phyloP scores from a whole-genome alignment of 2,797 vertebrate species.

The Schizopygopsis malacanthus region DNA sequence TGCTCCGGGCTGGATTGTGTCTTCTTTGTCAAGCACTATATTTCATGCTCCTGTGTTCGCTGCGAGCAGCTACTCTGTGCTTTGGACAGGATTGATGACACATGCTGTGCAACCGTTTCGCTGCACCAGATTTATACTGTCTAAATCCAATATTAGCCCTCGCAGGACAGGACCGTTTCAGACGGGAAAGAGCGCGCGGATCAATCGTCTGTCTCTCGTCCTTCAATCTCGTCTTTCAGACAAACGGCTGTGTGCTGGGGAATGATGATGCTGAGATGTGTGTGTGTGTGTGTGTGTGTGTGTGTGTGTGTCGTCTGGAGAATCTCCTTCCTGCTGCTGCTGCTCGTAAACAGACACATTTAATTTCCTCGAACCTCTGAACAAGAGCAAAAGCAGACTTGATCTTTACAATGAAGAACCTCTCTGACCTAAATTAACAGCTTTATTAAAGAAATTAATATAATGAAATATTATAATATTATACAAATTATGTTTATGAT shows the following conservation, averaged over 20 bases:
- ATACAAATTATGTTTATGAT: too few relatives aligned
- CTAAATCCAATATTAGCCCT: conserved; percentile 42
- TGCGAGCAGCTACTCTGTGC: conserved; percentile 41
- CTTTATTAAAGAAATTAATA: neutral
- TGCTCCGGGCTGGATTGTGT: neutral
- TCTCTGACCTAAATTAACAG: neutral
- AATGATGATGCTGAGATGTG: too few relatives aligned
- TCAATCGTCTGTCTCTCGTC: conserved; percentile 60
- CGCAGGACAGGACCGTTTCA: conserved; percentile 22
- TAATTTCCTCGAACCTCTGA: neutral
- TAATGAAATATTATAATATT: too few relatives aligned
- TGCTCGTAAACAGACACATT: neutral
- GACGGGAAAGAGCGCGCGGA: conserved; percentile 52
- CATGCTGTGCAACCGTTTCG: neutral
- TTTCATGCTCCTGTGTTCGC: conserved; percentile 17
- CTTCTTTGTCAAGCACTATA: neutral
- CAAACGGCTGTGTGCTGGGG: too few relatives aligned
- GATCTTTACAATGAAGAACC: neutral
- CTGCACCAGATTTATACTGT: conserved; percentile 37
- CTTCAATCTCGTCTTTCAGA: neutral
- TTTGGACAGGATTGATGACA: conserved; percentile 40
- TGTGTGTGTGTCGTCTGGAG: neutral
- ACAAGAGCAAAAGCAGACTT: neutral
- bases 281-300: conserved; percentile 18
- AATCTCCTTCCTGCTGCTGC: neutral